These are phyloP conservation scores for Macrocentrus cingulum DNA, from an alignment of 1,140 invertebrate species.

Conservation along the genomic window DNA sequence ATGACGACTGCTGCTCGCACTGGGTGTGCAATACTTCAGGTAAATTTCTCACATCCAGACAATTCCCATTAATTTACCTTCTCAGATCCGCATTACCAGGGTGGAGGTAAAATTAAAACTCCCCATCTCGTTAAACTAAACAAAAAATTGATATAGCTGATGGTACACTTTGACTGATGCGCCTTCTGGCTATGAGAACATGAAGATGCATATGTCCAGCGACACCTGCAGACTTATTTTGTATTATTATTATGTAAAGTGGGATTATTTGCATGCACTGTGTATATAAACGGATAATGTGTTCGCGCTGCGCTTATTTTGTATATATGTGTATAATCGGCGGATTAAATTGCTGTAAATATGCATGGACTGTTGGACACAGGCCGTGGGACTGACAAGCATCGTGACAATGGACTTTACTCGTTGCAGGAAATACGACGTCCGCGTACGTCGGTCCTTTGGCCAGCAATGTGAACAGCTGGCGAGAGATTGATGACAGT, in stretches of 20 bases:
- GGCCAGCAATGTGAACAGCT: conserved; percentile 37
- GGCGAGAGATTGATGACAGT: conserved; percentile 32
- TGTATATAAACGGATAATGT: background rate
- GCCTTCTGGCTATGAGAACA: no score
- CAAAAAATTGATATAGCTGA: no score
- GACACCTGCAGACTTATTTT: no score
- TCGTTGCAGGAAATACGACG: conserved; percentile 54
- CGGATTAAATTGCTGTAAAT: conserved; percentile 16
- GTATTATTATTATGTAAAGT: background rate
- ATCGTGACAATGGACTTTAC: conserved; percentile 51
- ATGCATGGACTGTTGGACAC: conserved; percentile 44
- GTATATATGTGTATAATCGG: background rate
- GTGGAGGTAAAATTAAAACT: no score
- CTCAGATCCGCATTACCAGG: no score
- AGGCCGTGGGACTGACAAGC: conserved; percentile 21
- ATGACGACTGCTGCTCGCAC: conserved; percentile 77
- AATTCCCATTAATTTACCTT: background rate
- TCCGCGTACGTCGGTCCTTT: conserved; percentile 41
- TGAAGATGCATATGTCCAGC: no score
- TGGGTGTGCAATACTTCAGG: conserved; percentile 73
- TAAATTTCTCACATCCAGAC: no score
- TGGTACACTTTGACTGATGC: no score
- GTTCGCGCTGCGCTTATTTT: background rate
- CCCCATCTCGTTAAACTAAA: no score
- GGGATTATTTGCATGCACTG: conserved; percentile 15